Conservation (phyloP, 2,113 vertebrate genomes). For the Glaucomys volans region DNA sequence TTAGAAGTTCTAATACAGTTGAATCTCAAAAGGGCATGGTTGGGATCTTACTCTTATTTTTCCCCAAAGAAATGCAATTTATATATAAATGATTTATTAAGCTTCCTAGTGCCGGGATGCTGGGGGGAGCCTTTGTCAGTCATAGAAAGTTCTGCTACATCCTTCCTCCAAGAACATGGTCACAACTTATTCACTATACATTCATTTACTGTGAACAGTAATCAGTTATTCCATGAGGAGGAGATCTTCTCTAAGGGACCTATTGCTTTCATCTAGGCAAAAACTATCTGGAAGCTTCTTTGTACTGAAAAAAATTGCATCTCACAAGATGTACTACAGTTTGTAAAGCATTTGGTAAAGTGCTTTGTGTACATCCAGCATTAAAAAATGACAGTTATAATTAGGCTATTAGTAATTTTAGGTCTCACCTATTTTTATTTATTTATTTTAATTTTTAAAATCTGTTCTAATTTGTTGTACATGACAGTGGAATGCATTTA, state of each 20-base stretch:
- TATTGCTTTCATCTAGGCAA: background rate
- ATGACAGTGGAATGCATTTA: too few species aligned
- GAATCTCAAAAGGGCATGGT: background rate
- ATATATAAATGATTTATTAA: conserved; percentile 11
- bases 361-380: background rate
- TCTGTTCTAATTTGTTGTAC: too few species aligned
- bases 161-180: background rate
- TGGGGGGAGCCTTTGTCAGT: background rate
- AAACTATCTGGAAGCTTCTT: background rate
- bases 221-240: background rate
- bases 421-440: too few species aligned
- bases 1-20: background rate
- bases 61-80: background rate
- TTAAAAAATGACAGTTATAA: background rate
- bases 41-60: background rate
- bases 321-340: background rate
- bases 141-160: background rate
- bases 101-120: background rate
- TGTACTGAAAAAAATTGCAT: background rate
- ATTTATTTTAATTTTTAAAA: too few species aligned
- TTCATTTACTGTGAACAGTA: conserved; percentile 3
- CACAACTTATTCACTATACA: background rate
- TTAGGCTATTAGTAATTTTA: background rate
- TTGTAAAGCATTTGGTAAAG: conserved; percentile 24
- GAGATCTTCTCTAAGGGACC: background rate